Base-by-base conservation (phyloP, 2,888 invertebrate genomes). In the Limnephilus auricula region DNA sequence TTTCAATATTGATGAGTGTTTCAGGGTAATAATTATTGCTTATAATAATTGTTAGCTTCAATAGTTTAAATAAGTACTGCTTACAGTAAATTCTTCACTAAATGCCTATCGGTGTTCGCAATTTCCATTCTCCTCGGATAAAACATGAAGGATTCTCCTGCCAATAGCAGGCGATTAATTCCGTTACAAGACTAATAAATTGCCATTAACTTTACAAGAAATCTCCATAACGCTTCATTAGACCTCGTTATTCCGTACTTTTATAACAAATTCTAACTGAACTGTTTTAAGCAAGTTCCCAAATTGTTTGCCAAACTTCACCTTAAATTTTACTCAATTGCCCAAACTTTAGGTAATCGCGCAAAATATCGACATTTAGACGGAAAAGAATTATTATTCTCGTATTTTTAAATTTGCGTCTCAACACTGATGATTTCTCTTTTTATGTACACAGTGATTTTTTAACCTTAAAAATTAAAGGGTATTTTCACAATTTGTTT, bases 151-250 rank as follows among this genome's bases (percentile, higher is more conserved):
- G 45, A 85, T 85, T 25, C 50, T n/a, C 45, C 40, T 85, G 85
- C 85, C 85, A 85, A 85, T 85, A 85, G 25, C 85, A 85, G 85
- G 40, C 40, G 85, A 85, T 85, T 85, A 85, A 85, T 85, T 40
- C 37, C 30, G 45, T 25, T 79, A 31, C 32, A 78, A 34, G 87
- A 40, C 87, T 78, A 31, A 87, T 65, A 87, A 87, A 87, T 87
- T 87, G 50, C 30, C 87, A 87, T 87, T 87, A 32, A 78, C 34
- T 88, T 86, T 34, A 79, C 31, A 79, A 34, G 78, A 85, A 85
- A 88, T 88, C 87, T 88, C 32, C 18, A 79, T 18, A 78, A 88
- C 34, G 78, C 25, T 78, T 78, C 78, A 88, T 88, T 85, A 85
- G 40, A 85, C 85, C 40, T 37, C 37, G 83, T 85, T 88, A 88